Percentiles rank a stretch among this genome's conserved stretches.
These are phyloP conservation scores for Gobio occitaniae DNA, from an alignment of 2,797 vertebrate genomes.

Conservation along the genomic window DNA sequence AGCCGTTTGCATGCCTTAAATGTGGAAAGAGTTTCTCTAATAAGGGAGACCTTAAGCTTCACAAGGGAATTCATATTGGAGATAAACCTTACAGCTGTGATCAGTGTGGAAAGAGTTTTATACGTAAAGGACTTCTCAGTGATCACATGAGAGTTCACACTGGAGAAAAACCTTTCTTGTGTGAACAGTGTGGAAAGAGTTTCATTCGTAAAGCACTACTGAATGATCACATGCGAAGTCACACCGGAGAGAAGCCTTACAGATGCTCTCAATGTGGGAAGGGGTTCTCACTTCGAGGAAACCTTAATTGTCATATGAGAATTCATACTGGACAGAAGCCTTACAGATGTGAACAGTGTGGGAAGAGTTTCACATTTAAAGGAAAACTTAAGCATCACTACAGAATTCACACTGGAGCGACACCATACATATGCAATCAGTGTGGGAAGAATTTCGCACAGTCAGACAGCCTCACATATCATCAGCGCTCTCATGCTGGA, in stretches of 20 bases:
- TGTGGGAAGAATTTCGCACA: background rate
- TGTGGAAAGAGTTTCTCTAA: background rate
- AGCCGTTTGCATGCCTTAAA: background rate
- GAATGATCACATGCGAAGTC: background rate
- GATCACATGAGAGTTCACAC: background rate
- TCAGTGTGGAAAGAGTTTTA: background rate
- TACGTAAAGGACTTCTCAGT: background rate
- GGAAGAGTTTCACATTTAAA: background rate
- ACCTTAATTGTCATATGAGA: background rate
- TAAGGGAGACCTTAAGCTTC: background rate
- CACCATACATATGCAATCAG: background rate
- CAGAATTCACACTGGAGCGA: background rate
- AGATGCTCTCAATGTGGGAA: background rate
- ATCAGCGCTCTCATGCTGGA: background rate
- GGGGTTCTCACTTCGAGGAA: background rate
- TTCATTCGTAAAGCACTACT: background rate
- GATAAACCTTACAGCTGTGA: background rate
- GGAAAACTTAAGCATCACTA: background rate
- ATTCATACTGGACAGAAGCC: background rate
- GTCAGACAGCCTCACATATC: background rate
- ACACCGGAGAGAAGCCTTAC: background rate
- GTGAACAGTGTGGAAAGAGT: background rate
- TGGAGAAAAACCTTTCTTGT: background rate
- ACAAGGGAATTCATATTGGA: background rate
- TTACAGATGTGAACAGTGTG: background rate